Evolutionary conservation across 2,797 vertebrate genomes (phyloP), one percentile per base, ranked within the genome.

Genomic region (Cyprinodon diabolis): DNA sequence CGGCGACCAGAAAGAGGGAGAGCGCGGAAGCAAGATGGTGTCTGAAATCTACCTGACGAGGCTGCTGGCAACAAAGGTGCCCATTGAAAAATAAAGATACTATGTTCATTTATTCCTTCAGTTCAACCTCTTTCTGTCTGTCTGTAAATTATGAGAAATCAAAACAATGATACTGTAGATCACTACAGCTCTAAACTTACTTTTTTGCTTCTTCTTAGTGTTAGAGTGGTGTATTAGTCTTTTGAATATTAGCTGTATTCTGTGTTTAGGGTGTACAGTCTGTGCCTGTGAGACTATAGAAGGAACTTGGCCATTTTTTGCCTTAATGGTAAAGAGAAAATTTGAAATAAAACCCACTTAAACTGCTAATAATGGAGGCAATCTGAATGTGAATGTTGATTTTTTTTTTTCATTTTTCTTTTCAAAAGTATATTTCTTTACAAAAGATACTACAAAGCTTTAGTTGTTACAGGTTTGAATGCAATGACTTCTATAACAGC

Each of bases 1-100:
- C 0, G 97, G 97, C 2, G 97, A 99, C 90, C 97, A 99, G 92
- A 99, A 98, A 77, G 97, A 99, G 71, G 96, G 97, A 0, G 97
- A 99, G 77, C 93, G 97, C 0, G 97, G 97, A 81, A 98, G 96
- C 91, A 99, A 99, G 94, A 99, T 99, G 97, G 97, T 99, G 66
- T 99, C 97, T 0, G 97, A 99, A 93, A 98, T 99, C 93, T 99
- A 99, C 89, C 93, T 99, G 90, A 99, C 97, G 9, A 94, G 97
- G 76, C 95, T 99, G 0, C 88, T 99, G 25, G 97, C 97, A 30
- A 99, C 97, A 9, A 99, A 99, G 97, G 97, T 98, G 91, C 21
- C n/a, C 12, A 0, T 66, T 17, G 40, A 62, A 30, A 56, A 40
- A 60, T 6, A 40, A 62, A 21, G 15, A 60, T n/a, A n/a, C 9